Evolutionary conservation across 2,888 invertebrate genomes (phyloP), one percentile per base, ranked within the genome.

Genomic region (Pristionchus exspectatus): DNA sequence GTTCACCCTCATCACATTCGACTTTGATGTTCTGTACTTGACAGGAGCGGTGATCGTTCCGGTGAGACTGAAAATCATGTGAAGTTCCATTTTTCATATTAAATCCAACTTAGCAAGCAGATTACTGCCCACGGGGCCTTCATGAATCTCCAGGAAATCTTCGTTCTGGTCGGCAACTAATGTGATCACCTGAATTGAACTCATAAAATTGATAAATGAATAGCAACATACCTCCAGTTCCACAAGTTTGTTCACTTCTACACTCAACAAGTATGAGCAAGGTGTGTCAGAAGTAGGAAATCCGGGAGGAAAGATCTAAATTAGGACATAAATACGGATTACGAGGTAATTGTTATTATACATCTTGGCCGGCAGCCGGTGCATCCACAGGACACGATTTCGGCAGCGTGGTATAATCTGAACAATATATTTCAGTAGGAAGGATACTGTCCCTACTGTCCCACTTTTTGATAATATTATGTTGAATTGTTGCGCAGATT

Each of bases 1-100:
- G n/a, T 66, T 66, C 12, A 66, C 66, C 9, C 66, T 66, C 66
- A 66, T 27, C 66, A 66, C 66, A 66, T 66, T 66, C 66, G 66
- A 66, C 27, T 66, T 66, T 27, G 27, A 27, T 7, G 66, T 66
- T 1, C 2, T n/a, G n/a, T 27, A 66, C 66, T 66, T 66, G 66
- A 24, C 24, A 27, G 66, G 24, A n/a, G 66, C 1, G 27, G 27
- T 27, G 24, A 66, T 66, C 12, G 66, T 24, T 66, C 66, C 66
- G n/a, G 66, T 66, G 66, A 66, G 66, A 24, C 66, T 66, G 66
- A 12, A 66, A 66, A 24, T 14, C 2, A 24, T 24, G 24, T 14
- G 2, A 2, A 1, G 24, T 4, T 27, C 1, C 24, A 27, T 12
- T 27, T 24, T 27, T 9, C 18, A 24, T 18, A 24, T n/a, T 3